Base-by-base conservation (phyloP, 2,888 invertebrate species). In the Celastrina argiolus region DNA sequence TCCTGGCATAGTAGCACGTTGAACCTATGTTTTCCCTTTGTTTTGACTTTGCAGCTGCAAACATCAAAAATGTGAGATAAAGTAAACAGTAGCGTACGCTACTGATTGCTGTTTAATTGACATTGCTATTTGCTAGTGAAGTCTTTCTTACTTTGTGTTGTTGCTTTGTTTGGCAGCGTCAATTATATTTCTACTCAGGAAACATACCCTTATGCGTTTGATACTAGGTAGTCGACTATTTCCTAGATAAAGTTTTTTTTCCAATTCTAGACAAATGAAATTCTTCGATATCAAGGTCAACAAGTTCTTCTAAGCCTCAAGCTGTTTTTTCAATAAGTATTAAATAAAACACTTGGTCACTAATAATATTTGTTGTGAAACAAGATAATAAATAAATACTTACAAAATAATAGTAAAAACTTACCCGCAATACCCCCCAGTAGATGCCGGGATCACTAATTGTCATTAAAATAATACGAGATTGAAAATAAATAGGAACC, bases 201-300 rank as follows among this genome's bases (percentile, higher is more conserved):
- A 61, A 22, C 61, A 39, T 10, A 14, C 8, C 36, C 22, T 36
- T 36, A 61, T 36, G 14, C 34, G 36, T 4, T 18, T 34, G 26
- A 22, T 22, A 16, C 10, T 22, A 22, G 10, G 10, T 51, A 6
- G 8, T 51, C 10, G 22, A 22, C 39, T 39, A 39, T 61, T 61
- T 61, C 61, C 61, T 61, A 4, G 10, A 61, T 39, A 61, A 26
- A 61, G 34, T 36, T 36, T 36, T 36, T 36, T 36, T 22, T 61
- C 36, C 34, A 61, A 61, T 61, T 36, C 39, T 10, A 61, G 36
- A 39, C 36, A 39, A 36, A 39, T 36, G 16, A 61, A 61, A 61
- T 61, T 22, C 22, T 39, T 61, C 22, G 22, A 36, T 10, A 18
- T 34, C 10, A 36, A 61, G 61, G 61, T 61, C 12, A 12, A 22